Percentiles rank a stretch among this genome's conserved stretches.
Evolutionary conservation across 2,797 vertebrate species (phyloP).

Genomic region (Gastrophryne carolinensis): DNA sequence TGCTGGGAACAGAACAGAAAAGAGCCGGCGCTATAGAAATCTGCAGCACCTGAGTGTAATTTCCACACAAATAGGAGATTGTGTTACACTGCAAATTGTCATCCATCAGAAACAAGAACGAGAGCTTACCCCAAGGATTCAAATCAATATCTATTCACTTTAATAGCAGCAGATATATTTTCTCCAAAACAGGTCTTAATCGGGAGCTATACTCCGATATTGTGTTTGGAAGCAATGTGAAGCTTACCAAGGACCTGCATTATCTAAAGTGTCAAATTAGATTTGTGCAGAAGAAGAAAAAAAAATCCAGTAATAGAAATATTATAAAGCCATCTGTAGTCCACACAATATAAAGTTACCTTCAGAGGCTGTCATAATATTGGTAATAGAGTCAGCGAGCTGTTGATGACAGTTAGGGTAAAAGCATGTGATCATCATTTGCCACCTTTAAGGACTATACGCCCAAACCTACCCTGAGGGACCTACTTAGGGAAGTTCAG

Average conservation of each 20-base stretch:
- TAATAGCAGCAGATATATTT: conserved; percentile 59
- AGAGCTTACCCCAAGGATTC: conserved; percentile 56
- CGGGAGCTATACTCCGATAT: conserved; percentile 58
- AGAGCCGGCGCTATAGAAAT: neutral
- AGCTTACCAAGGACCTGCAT: conserved; percentile 45
- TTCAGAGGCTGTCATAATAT: conserved; percentile 3
- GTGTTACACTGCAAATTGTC: conserved; percentile 59
- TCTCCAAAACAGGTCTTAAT: conserved; percentile 61
- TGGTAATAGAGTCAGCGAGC: conserved; percentile 4
- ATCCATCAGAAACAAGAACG: conserved; percentile 62
- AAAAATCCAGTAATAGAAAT: conserved; percentile 18
- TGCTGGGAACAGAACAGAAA: conserved; percentile 51
- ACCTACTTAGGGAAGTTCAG: neutral
- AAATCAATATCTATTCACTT: conserved; percentile 65
- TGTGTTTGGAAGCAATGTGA: conserved; percentile 39
- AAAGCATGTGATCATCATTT: neutral
- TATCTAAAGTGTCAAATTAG: conserved; percentile 52
- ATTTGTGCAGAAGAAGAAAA: conserved; percentile 38
- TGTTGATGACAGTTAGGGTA: neutral
- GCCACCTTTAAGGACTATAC: neutral
- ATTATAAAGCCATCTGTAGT: conserved; percentile 26
- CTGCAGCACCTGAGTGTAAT: conserved; percentile 46
- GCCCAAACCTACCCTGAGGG: neutral
- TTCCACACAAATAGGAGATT: conserved; percentile 53
- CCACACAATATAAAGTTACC: conserved; percentile 22